phyloP scores from a whole-genome alignment of 2,113 vertebrate species.

The Bubalus kerabau region DNA sequence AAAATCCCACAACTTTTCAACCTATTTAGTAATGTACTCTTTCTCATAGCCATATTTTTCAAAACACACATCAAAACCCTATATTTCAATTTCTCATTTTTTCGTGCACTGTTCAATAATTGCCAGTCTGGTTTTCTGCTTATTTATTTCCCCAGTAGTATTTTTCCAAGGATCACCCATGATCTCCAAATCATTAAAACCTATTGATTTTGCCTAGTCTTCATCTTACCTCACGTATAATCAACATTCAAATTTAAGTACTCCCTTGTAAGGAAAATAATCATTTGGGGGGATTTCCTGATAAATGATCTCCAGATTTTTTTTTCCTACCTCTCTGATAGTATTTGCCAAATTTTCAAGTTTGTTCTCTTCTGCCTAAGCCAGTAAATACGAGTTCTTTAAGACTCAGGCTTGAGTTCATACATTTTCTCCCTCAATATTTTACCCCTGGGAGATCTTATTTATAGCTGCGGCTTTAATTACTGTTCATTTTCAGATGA shows the following conservation, averaged over 20 bases:
- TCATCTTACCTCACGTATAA: neutral
- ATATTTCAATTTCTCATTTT: neutral
- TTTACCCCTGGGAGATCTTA: neutral
- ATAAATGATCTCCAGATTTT: neutral
- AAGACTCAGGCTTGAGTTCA: neutral
- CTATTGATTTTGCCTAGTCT: neutral
- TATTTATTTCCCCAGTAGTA: neutral
- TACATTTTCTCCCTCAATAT: neutral
- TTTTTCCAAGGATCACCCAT: neutral
- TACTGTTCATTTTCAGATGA: neutral
- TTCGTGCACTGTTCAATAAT: neutral
- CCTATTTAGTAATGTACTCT: neutral
- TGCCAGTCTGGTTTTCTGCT: neutral
- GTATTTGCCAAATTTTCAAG: neutral
- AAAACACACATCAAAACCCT: neutral
- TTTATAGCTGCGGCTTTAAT: conserved; percentile 10
- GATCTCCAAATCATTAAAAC: neutral
- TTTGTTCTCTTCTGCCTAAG: neutral
- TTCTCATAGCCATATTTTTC: neutral
- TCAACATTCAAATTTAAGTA: neutral
- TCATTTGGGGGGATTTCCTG: neutral
- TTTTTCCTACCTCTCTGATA: neutral
- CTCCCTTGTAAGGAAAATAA: neutral
- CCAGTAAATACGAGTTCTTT: neutral
- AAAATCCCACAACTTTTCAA: neutral